A percentile compares a stretch with the other conserved stretches of the same genome.
Evolutionary conservation across 2,888 invertebrate genomes (phyloP).

Genomic region (Lithodes maja): DNA sequence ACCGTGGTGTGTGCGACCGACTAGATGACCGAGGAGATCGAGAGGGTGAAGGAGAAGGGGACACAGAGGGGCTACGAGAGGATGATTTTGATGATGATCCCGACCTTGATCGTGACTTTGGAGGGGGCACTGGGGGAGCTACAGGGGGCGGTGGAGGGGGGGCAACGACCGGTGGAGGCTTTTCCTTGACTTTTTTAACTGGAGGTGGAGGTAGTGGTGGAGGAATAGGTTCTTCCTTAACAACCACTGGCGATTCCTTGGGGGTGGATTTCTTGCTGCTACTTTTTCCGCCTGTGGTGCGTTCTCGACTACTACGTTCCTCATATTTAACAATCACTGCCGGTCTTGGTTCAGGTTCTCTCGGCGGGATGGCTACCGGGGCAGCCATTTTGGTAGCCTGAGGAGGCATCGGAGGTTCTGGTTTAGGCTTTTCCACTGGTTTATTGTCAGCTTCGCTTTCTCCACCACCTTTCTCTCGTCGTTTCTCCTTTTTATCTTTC

Average conservation of each 20-base stretch:
- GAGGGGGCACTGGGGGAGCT: background rate
- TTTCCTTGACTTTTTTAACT: conserved; percentile 42
- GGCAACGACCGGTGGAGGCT: conserved; percentile 4
- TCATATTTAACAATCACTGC: background rate
- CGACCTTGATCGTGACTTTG: conserved; percentile 11
- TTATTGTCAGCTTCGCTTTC: conserved; percentile 19
- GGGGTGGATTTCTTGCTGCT: background rate
- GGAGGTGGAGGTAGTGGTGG: conserved; percentile 2
- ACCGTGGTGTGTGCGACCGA: conserved; percentile 35
- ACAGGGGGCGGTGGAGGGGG: conserved; percentile 23
- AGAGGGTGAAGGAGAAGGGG: conserved; percentile 32
- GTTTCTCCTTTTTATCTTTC: conserved; percentile 49
- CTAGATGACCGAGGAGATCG: conserved; percentile 45
- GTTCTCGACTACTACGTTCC: background rate
- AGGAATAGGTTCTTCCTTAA: conserved; percentile 1
- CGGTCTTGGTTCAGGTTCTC: background rate
- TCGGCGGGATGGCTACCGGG: background rate
- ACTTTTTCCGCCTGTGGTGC: background rate
- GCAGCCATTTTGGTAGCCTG: background rate
- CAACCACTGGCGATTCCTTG: background rate
- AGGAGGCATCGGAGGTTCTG: background rate
- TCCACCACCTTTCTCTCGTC: conserved; percentile 33
- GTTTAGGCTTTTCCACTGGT: background rate
- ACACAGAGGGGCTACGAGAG: conserved; percentile 41
- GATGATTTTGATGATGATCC: conserved; percentile 51